Base-by-base conservation (phyloP, 2,888 invertebrate species). In the Meiosimyza platycephala region DNA sequence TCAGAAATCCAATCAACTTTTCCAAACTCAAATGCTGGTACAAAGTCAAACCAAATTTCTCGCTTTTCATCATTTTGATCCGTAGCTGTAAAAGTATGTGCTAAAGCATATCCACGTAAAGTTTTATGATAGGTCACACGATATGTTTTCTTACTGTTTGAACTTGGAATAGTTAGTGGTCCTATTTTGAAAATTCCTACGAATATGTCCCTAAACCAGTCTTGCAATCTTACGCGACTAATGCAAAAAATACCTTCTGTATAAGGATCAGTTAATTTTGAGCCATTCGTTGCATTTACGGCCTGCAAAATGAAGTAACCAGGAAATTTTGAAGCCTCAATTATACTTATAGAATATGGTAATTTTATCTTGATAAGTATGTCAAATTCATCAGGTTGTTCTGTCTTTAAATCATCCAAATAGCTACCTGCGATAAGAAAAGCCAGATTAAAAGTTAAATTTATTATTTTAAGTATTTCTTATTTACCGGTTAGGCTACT, bases 381-480 rank as follows among this genome's bases (percentile, higher is more conserved):
- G 69, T 83, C 82, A 55, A 81, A 84, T 52, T 84, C 83, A 62
- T 83, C 79, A 0, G 83, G 83, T 28, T 72, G 64, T 6, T 73
- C 50, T 9, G 80, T 78, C 74, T 77, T 80, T 1, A 79, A 48
- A 6, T 74, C 74, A 18, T 83, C 79, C 6, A 80, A 72, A 33
- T 70, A 80, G 59, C 84, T 84, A 5, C 83, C 79, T 76, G 57
- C 51, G 67, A 22, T 9, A 40, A 40, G 9, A 9, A 1, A 9
- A 40, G 1, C 9, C 6, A 28, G 28, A 28, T 4, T 28, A 28
- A 28, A 28, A 28, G 28, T 22, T 1, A 22, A 22, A 22, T 22
- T 22, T 1, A 22, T 2, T 22, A 22, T 22, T 22, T 22, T 22
- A 2, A 1, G 3, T 22, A 28, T 4, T 28, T 40, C 9, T 40